Base-by-base conservation (phyloP, 2,113 vertebrate genomes). In the Lampris megalopsis region DNA sequence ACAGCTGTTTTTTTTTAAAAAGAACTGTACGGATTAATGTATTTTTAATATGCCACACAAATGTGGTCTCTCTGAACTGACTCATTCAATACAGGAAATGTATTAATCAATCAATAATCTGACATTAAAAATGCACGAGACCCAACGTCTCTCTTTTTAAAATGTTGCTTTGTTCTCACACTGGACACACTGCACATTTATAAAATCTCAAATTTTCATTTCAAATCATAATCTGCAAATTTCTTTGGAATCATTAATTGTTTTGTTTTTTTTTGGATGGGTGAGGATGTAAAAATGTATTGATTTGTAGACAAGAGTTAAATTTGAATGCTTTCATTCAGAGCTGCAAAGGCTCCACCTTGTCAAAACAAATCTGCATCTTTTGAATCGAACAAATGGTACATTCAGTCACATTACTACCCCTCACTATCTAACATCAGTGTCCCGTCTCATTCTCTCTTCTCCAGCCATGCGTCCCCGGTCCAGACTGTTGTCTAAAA, bases 381-480 rank as follows among this genome's bases (percentile, higher is more conserved):
- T 5, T 7, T 45, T 45, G 43, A 45, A 45, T 45, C 7, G 43
- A 7, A 7, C 1, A 7, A 45, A 4, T 45, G 43, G 7, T 2
- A 45, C 43, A 5, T 5, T 45, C 43, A 45, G 43, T 7, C 43
- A 45, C 24, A 45, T 45, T 7, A 45, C 43, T 45, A 7, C 7
- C 43, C 43, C 43, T 24, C 24, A 24, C 24, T 24, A 24, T 24
- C 24, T 24, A 24, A 24, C 24, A 24, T 24, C 24, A 24, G 24
- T 43, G 43, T 72, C 40, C 37, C 41, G 53, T 48, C 35, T 9
- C 6, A 53, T 59, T 35, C 2, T 79, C 48, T 84, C 63, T 63
- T 72, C 71, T 77, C 72, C 86, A 96, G 95, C 86, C 61, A 96
- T 96, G 95, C 92, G 95, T 45, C 94, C 95, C 0, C 79, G 93